Base-by-base conservation (phyloP, 2,888 invertebrate species). In the Parnassius apollo region DNA sequence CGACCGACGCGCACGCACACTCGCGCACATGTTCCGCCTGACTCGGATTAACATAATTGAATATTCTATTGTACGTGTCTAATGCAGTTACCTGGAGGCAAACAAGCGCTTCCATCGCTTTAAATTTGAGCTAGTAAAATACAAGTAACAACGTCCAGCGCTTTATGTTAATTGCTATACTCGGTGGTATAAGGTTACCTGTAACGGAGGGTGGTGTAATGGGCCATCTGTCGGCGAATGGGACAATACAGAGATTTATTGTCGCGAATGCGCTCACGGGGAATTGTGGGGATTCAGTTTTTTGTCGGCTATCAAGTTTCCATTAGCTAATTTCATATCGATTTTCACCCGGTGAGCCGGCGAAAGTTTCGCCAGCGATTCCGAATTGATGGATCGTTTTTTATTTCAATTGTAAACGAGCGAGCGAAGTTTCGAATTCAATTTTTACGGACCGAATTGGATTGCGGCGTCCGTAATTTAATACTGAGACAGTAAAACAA, bases 301-400 rank as follows among this genome's bases (percentile, higher is more conserved):
- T 90, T 89, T 88, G 87, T 75, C 71, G 78, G 84, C 88, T 88
- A 90, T 91, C 91, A 90, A 89, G 86, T 90, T 91, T 90, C 89
- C 90, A 90, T 91, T 91, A 90, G 88, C 89, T 91, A 91, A 91
- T 91, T 89, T 85, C 83, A 76, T 86, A 89, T 90, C 85, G 90
- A 82, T 82, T 81, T 77, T 72, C 50, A 51, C 25, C 63, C 63
- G 70, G 63, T 73, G 74, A 73, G 72, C 78, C 82, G 80, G 83
- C 76, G 81, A 78, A 83, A 85, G 78, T 82, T 85, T 78, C 77
- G 70, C 75, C 74, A 74, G 70, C 80, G 78, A 83, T 86, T 78
- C 77, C 70, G 70, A 82, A 82, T 84, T 88, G 88, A 90, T 89
- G 85, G 87, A 88, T 89, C 83, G 85, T 83, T 86, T 86, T 18